Conservation (phyloP, 2,113 vertebrate genomes). For the Trogon melanurus region DNA sequence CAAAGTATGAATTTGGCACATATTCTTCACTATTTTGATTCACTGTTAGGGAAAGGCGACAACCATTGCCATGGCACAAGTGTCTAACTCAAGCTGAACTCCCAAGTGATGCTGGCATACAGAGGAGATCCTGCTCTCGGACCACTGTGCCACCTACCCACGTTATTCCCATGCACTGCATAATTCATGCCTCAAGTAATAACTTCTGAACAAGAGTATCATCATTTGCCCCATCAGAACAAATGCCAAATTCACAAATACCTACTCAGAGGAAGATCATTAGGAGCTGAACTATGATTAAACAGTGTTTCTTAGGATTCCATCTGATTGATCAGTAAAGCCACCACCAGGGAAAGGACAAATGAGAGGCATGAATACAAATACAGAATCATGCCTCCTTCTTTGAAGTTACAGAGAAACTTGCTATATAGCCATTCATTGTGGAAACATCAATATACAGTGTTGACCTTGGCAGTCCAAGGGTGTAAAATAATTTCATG, state of each 20-base stretch:
- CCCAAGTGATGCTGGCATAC: background rate
- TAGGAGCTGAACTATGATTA: background rate
- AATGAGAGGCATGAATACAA: background rate
- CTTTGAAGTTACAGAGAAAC: background rate
- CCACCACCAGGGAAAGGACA: background rate
- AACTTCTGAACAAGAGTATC: background rate
- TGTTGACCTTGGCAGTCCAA: background rate
- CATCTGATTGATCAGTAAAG: background rate
- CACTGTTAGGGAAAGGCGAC: background rate
- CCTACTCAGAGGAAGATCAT: background rate
- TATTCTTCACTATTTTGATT: background rate
- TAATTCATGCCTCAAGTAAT: background rate
- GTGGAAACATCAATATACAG: background rate
- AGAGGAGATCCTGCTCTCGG: background rate
- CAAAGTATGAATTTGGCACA: background rate
- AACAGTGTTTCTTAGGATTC: background rate
- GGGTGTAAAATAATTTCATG: slow-evolving; percentile 18
- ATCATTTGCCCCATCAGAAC: background rate
- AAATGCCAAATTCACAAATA: background rate
- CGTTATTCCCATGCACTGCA: background rate
- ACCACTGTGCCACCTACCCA: background rate
- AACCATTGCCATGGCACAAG: background rate
- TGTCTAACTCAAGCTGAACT: background rate
- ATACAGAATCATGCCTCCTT: background rate
- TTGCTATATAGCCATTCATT: background rate